These are phyloP conservation scores for Hyla sarda DNA, from an alignment of 2,113 vertebrate genomes.

Conservation along the genomic window DNA sequence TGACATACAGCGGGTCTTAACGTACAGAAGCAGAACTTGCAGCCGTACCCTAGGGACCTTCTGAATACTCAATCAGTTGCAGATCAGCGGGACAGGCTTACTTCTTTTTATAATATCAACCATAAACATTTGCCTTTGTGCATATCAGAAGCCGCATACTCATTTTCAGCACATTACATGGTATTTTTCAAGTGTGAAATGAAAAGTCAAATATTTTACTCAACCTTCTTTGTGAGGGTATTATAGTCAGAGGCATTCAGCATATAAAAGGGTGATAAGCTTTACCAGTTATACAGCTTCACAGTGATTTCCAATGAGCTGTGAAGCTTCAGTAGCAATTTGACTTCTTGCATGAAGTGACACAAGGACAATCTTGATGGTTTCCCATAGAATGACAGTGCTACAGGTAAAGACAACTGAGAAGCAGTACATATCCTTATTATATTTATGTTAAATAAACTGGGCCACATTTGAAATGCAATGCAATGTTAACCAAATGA, in stretches of 20 bases:
- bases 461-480: neutral
- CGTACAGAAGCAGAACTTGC: constrained; percentile 33
- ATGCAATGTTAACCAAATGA: neutral
- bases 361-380: constrained; percentile 41
- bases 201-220: constrained; percentile 56
- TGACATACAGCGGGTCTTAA: constrained; percentile 42
- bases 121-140: constrained; percentile 57
- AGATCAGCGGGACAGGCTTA: constrained; percentile 44
- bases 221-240: constrained; percentile 44
- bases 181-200: constrained; percentile 53
- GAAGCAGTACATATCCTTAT: neutral
- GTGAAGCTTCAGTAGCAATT: constrained; percentile 43
- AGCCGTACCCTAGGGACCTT: constrained; percentile 29
- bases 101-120: constrained; percentile 43
- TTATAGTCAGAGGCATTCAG: constrained; percentile 48
- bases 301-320: constrained; percentile 52
- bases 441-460: neutral
- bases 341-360: constrained; percentile 43
- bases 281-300: constrained; percentile 51
- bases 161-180: constrained; percentile 54
- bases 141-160: constrained; percentile 46
- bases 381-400: neutral
- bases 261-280: constrained; percentile 42
- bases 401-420: constrained; percentile 21
- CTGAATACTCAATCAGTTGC: constrained; percentile 45